Percentiles rank a stretch among this genome's conserved stretches.
Evolutionary conservation across 2,888 invertebrate genomes (phyloP).

Genomic region (Mythimna ferrago): DNA sequence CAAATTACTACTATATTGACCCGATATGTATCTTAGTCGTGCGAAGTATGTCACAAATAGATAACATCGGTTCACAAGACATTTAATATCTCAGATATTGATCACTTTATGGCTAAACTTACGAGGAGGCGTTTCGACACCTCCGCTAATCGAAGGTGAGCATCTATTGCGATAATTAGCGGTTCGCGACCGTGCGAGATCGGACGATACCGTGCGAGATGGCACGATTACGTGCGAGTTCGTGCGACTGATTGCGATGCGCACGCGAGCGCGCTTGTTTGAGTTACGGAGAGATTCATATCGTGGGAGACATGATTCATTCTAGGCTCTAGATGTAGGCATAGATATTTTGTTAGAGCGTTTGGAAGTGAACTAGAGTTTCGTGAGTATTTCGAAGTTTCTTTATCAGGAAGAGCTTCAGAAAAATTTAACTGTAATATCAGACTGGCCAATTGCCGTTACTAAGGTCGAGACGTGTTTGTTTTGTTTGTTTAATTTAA

Average conservation of each 20-base stretch:
- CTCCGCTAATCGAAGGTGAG: conserved; percentile 56
- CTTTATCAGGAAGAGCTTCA: no score
- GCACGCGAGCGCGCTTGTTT: conserved; percentile 56
- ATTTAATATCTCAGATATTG: conserved; percentile 41
- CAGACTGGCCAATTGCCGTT: no score
- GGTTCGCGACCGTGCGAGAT: conserved; percentile 60
- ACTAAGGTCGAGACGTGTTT: no score
- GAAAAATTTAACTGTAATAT: no score
- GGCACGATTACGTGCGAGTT: conserved; percentile 52
- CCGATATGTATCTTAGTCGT: conserved; percentile 10
- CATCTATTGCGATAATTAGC: conserved; percentile 60
- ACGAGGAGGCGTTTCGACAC: conserved; percentile 62
- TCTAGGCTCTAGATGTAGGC: conserved; percentile 15
- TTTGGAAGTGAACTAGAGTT: neutral
- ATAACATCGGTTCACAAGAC: conserved; percentile 35
- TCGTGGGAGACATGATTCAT: conserved; percentile 54
- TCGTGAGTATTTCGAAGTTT: neutral
- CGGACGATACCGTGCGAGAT: conserved; percentile 49
- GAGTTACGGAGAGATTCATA: conserved; percentile 53
- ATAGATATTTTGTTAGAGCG: conserved; percentile 20
- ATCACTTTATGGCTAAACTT: conserved; percentile 55
- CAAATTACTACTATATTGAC: neutral
- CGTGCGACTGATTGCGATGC: conserved; percentile 60
- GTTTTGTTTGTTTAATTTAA: no score
- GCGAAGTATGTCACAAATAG: neutral